Conservation (phyloP, 2,113 vertebrate species). For the Cheirogaleus medius region DNA sequence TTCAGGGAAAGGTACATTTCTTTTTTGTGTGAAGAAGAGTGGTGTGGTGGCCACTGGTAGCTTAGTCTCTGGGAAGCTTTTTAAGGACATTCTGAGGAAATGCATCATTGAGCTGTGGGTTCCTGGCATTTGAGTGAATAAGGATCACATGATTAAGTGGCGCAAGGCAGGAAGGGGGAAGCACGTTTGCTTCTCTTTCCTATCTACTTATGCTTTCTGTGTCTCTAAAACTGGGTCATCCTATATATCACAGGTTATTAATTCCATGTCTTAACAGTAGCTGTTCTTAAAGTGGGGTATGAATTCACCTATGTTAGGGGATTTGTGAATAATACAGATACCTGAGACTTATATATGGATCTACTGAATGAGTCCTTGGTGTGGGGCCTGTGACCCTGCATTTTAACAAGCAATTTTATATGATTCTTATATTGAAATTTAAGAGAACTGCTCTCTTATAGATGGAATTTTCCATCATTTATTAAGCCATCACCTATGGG, state of each 20-base stretch:
- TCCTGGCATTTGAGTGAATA: slow-evolving; percentile 61
- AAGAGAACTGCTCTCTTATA: background rate
- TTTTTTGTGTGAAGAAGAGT: slow-evolving; percentile 32
- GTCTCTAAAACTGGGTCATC: slow-evolving; percentile 56
- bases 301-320: background rate
- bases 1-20: slow-evolving; percentile 38
- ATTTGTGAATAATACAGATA: slow-evolving; percentile 39
- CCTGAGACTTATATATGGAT: background rate
- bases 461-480: slow-evolving; percentile 15
- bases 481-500: background rate
- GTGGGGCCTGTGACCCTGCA: background rate
- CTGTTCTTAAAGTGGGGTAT: slow-evolving; percentile 49
- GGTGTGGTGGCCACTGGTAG: background rate
- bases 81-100: slow-evolving; percentile 50
- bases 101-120: slow-evolving; percentile 49
- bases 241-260: slow-evolving; percentile 6
- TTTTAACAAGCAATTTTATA: slow-evolving; percentile 28
- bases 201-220: slow-evolving; percentile 26
- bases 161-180: background rate
- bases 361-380: background rate
- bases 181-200: slow-evolving; percentile 13
- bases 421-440: slow-evolving; percentile 11
- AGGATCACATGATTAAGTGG: slow-evolving; percentile 64
- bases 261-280: slow-evolving; percentile 22
- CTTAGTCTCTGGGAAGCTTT: slow-evolving; percentile 25